Evolutionary conservation across 2,888 invertebrate genomes (phyloP), one percentile per base, ranked within the genome.

Genomic region (Platycheirus albimanus): DNA sequence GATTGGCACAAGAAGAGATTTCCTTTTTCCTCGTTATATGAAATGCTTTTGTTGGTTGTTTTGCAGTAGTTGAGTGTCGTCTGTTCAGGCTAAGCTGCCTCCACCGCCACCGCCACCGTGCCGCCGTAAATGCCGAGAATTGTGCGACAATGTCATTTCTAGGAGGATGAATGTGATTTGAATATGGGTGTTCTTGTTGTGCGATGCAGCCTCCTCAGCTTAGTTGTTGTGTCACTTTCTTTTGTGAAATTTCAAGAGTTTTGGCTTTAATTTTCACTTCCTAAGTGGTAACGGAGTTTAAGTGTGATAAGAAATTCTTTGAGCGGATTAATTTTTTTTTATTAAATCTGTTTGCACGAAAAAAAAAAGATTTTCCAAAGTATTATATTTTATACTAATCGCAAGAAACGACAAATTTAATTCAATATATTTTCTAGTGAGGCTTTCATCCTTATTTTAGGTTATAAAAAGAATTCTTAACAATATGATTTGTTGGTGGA

Each of bases 141-240:
- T 19, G 20, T 43, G 20, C 20, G 38, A 41, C 24, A 58, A 6
- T 41, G 10, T 33, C 28, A 54, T 10, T 54, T 36, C 17, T 43
- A 45, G 15, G 41, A 49, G 47, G 38, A 81, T 70, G 43, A 77
- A 67, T 38, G n/a, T n/a, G 67, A 72, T 83, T 83, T 67, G 61
- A 72, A 72, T 76, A 76, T 61, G 58, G 61, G 47, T 13, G n/a
- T 13, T 15, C 49, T 15, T 45, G 58, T 19, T 66, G 38, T 38
- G 17, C 2, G 2, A 8, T 3, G 8, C 4, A 7, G n/a, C 36
- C 10, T 15, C 24, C n/a, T 0, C 11, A 4, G n/a, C n/a, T 0
- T 3, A 4, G n/a, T 36, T 54, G 8, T 58, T 58, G 15, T 28
- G 58, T 28, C 41, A 58, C 24, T 58, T 17, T 24, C 24, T 28